Conservation (phyloP, 2,888 invertebrate genomes). For the Dendrolimus houi region DNA sequence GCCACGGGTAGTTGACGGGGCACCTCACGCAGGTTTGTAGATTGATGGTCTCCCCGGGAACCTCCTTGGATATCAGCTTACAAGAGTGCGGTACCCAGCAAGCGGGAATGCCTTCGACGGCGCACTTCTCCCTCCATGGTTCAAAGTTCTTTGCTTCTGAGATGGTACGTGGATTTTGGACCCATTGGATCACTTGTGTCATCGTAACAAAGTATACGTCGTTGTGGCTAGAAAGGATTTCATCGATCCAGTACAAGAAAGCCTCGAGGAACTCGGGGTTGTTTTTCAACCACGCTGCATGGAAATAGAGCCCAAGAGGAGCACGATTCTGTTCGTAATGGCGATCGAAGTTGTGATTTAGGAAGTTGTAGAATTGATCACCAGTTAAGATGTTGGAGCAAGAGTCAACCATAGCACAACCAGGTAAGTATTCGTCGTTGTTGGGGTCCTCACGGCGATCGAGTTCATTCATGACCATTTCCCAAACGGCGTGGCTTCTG, state of each 20-base stretch:
- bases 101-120: constrained; percentile 87
- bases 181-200: constrained; percentile 98
- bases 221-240: constrained; percentile 87
- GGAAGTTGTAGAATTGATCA: constrained; percentile 95
- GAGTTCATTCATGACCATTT: constrained; percentile 96
- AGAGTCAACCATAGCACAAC: constrained; percentile 96
- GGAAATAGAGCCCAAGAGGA: constrained; percentile 93
- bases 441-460: constrained; percentile 93
- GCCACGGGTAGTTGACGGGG: constrained; percentile 96
- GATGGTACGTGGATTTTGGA: constrained; percentile 91
- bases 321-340: constrained; percentile 94
- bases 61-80: constrained; percentile 93
- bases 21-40: constrained; percentile 95
- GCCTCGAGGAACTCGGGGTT: constrained; percentile 95
- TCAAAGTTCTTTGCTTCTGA: constrained; percentile 93
- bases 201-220: constrained; percentile 96
- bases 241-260: constrained; percentile 95
- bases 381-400: constrained; percentile 94
- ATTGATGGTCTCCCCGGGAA: constrained; percentile 95
- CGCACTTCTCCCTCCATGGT: constrained; percentile 95
- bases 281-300: constrained; percentile 95
- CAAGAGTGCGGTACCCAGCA: constrained; percentile 95
- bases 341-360: constrained; percentile 94
- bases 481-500: constrained; percentile 95
- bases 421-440: constrained; percentile 92